These are phyloP conservation scores for Hydrozoanthus tunicans DNA, from an alignment of 64 coral and sea anemone species.

Conservation along the genomic window DNA sequence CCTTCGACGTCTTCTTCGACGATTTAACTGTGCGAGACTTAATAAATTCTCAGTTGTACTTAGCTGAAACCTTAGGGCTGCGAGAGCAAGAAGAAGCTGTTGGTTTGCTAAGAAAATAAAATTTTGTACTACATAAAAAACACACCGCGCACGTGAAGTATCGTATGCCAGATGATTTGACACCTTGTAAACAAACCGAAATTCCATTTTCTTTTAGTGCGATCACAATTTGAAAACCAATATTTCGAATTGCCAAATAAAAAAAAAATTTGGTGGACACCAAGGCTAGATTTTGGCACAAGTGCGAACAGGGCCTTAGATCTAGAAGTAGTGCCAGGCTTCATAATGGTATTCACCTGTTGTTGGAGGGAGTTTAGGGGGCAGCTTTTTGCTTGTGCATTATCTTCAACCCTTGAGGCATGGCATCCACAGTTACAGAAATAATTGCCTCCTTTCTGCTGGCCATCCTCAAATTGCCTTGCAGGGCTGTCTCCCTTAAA, in stretches of 20 bases:
- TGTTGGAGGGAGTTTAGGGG: neutral
- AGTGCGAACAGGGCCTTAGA: neutral
- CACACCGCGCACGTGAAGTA: neutral
- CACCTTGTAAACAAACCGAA: too few species aligned
- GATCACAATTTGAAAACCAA: too few species aligned
- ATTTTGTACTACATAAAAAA: constrained; percentile 36
- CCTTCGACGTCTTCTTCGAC: constrained; percentile 28
- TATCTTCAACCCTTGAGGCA: constrained; percentile 1
- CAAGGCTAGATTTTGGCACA: too few species aligned
- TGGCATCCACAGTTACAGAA: constrained; percentile 6
- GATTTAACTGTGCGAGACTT: neutral
- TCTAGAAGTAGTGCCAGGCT: neutral
- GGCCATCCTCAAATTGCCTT: constrained; percentile 19
- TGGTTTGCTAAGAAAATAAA: constrained; percentile 35
- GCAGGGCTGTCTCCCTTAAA: constrained; percentile 16
- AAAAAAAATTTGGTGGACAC: too few species aligned
- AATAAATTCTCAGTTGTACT: constrained; percentile 41
- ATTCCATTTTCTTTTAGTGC: too few species aligned
- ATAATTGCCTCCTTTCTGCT: constrained; percentile 12
- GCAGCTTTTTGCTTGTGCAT: neutral
- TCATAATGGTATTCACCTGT: neutral
- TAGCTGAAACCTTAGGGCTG: constrained; percentile 30
- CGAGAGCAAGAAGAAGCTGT: constrained; percentile 34
- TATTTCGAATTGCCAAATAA: too few species aligned
- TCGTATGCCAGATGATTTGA: too few species aligned